These are phyloP conservation scores for Nomada flava DNA, from an alignment of 2,888 invertebrate genomes.

Conservation along the genomic window DNA sequence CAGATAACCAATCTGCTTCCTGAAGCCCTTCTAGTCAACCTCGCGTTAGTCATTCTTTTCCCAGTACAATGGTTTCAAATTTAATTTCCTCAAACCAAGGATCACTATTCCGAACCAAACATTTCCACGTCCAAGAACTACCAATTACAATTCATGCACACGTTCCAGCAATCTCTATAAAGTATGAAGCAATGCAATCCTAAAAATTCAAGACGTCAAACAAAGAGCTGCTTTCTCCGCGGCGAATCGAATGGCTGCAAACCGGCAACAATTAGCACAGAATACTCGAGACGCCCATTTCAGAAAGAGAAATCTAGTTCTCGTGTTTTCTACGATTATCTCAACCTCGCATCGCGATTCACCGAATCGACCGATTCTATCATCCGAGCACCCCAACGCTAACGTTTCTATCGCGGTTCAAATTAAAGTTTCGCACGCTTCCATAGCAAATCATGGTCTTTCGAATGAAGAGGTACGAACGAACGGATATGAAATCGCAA, in stretches of 20 bases:
- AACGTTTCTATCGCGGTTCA: not conserved
- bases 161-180: too few species aligned
- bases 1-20: too few species aligned
- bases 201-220: not conserved
- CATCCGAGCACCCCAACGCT: not conserved
- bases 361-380: constrained; percentile 10
- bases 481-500: too few species aligned
- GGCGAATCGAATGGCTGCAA: not conserved
- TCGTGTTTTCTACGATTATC: not conserved
- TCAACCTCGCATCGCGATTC: not conserved
- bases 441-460: not conserved
- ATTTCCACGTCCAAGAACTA: too few species aligned
- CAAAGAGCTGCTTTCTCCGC: not conserved
- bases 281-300: not conserved
- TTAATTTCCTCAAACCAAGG: too few species aligned
- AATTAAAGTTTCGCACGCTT: constrained; percentile 7
- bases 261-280: constrained; percentile 5
- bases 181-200: not conserved
- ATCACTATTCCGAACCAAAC: too few species aligned
- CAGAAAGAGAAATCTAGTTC: constrained; percentile 18
- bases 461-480: too few species aligned
- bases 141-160: too few species aligned
- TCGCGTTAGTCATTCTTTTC: too few species aligned
- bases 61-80: too few species aligned
- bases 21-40: too few species aligned